These are phyloP conservation scores for Pionites leucogaster DNA, from an alignment of 2,113 vertebrate genomes.

Conservation along the genomic window DNA sequence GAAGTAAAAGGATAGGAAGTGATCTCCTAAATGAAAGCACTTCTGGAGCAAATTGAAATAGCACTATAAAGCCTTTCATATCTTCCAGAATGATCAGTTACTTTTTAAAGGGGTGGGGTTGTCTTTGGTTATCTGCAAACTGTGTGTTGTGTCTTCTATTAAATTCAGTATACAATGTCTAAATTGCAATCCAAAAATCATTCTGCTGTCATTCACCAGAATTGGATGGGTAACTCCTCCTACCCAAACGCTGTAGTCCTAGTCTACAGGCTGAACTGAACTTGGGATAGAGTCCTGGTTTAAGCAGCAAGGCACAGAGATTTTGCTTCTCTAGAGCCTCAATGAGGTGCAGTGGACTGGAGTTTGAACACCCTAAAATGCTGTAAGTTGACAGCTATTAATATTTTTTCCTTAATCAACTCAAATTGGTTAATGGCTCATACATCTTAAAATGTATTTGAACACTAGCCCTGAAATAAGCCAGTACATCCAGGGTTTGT, in stretches of 20 bases:
- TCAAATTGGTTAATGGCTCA: background rate
- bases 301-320: background rate
- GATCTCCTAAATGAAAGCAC: background rate
- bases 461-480: background rate
- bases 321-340: background rate
- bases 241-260: background rate
- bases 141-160: background rate
- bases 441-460: background rate
- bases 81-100: background rate
- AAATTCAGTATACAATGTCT: background rate
- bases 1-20: background rate
- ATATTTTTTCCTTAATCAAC: background rate
- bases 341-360: background rate
- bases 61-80: background rate
- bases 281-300: background rate
- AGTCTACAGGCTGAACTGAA: background rate
- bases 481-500: background rate
- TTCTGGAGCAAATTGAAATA: background rate
- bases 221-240: background rate
- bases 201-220: background rate
- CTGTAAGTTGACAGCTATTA: background rate
- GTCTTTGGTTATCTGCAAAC: background rate
- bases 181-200: background rate
- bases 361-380: background rate
- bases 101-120: background rate